Base-by-base conservation (phyloP, 2,888 invertebrate species). In the Uloborus plumipes region DNA sequence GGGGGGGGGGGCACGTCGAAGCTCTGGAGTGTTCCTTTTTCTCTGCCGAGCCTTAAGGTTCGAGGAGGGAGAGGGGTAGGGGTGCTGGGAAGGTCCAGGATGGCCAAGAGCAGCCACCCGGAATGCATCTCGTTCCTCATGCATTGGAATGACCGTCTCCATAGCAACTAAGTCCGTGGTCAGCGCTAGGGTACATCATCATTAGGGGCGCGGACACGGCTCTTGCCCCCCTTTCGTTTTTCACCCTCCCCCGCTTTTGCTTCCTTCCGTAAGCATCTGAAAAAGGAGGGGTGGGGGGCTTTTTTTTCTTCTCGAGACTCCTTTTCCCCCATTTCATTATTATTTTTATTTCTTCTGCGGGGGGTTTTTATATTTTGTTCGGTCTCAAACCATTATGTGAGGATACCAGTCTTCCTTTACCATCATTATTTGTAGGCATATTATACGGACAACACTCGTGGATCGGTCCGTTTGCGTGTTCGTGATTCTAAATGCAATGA, bases 101-200 rank as follows among this genome's bases (percentile, higher is more conserved):
- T 81, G 80, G 80, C 74, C 80, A 81, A 74, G 72, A 74, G 74
- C 74, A 71, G 82, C 76, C 82, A 76, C 70, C 75, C 82, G 82
- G 82, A 82, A 82, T 82, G 76, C 82, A 82, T 82, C 82, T 82
- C 82, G 66, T 76, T 82, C 76, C 82, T 82, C 82, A 82, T 82
- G 82, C 82, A 82, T 82, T 76, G 82, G 82, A 82, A 82, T 76
- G 82, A 82, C 84, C 74, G 84, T 84, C 67, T 74, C 84, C 84
- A 84, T 84, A 59, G 78, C 70, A 84, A 84, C 84, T 84, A 84
- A 84, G 78, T 78, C 84, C 84, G 78, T 84, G 84, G 84, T 84
- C 84, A 84, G 84, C 84, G 78, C 78, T 66, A 59, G 77, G 74
- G 73, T 84, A 84, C 84, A 84, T 84, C 84, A 84, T 84, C 84